Evolutionary conservation across 2,888 invertebrate species (phyloP).

Genomic region (Aphidoletes aphidimyza): DNA sequence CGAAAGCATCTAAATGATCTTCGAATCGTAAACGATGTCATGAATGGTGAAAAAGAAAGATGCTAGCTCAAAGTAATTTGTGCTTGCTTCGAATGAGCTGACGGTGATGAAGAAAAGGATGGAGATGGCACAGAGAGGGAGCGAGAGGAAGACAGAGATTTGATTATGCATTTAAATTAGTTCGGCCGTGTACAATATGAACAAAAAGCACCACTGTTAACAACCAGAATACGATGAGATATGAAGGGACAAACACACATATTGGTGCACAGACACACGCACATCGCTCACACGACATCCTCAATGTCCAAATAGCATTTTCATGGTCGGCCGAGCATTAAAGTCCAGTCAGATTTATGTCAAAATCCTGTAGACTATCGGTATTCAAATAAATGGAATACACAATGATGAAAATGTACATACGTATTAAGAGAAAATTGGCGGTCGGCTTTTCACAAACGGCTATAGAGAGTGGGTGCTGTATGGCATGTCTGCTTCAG

Average conservation of each 20-base stretch:
- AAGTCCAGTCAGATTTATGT: conserved; percentile 45
- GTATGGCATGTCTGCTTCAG: too few relatives aligned
- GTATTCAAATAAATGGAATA: conserved; percentile 36
- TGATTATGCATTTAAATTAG: conserved; percentile 41
- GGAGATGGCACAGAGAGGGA: too few relatives aligned
- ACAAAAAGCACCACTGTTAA: not conserved
- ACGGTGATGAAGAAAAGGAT: too few relatives aligned
- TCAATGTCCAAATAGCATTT: conserved; percentile 11
- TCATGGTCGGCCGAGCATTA: conserved; percentile 34
- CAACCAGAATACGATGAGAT: not conserved
- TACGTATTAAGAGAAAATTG: not conserved
- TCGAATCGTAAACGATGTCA: conserved; percentile 33
- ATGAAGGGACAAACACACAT: not conserved
- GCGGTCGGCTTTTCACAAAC: not conserved
- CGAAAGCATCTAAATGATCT: conserved; percentile 41
- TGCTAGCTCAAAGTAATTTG: conserved; percentile 4
- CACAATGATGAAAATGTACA: conserved; percentile 40
- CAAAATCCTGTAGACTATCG: not conserved
- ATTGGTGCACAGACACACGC: not conserved
- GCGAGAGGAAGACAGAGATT: not conserved
- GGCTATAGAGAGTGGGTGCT: too few relatives aligned
- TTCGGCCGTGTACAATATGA: not conserved
- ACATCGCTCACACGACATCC: not conserved
- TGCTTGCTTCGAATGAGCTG: not conserved
- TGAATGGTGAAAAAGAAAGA: conserved; percentile 1